phyloP scores from a whole-genome alignment of 1,140 invertebrate genomes.

The Asobara japonica region DNA sequence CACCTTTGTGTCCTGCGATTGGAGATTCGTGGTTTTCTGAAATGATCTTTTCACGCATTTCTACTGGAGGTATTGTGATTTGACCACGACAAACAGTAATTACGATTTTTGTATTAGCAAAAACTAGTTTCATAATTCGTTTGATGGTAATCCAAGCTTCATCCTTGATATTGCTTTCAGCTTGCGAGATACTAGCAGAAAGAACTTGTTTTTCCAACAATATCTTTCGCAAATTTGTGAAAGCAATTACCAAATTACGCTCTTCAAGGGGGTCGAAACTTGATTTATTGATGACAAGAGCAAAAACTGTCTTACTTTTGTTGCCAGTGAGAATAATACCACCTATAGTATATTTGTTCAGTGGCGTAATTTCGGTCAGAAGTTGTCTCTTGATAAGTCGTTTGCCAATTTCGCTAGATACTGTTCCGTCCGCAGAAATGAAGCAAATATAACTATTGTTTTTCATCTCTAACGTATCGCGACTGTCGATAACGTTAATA shows the following conservation, averaged over 20 bases:
- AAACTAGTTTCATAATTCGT: neutral
- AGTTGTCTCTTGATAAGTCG: neutral
- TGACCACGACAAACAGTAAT: constrained; percentile 16
- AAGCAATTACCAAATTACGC: neutral
- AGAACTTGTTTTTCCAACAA: neutral
- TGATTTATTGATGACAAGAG: neutral
- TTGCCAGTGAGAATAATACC: neutral
- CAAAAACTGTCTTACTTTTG: neutral
- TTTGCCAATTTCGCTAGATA: neutral
- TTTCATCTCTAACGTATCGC: neutral
- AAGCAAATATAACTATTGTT: neutral
- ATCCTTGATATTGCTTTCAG: neutral
- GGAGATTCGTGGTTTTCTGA: constrained; percentile 8
- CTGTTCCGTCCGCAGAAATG: neutral
- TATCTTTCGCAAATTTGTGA: neutral
- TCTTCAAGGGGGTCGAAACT: neutral
- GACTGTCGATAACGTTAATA: neutral
- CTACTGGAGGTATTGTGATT: constrained; percentile 9
- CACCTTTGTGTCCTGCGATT: constrained; percentile 34
- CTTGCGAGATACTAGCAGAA: neutral
- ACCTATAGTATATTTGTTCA: neutral
- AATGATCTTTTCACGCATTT: constrained; percentile 12
- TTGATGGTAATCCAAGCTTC: neutral
- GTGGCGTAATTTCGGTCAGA: neutral
- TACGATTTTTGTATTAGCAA: constrained; percentile 17